Evolutionary conservation across 2,113 vertebrate genomes (phyloP).

Genomic region (Poecile atricapillus): DNA sequence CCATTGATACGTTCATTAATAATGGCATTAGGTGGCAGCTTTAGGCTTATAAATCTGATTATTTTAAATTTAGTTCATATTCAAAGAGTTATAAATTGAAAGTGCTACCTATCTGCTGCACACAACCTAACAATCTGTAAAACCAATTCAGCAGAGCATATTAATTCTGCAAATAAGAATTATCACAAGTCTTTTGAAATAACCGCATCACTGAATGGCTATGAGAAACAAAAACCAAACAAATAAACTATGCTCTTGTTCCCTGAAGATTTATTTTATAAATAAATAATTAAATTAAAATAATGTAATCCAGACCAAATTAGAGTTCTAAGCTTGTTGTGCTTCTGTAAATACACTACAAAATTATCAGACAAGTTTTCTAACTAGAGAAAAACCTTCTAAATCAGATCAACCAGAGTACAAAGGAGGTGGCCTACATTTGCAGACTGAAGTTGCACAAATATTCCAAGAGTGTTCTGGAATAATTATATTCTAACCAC

Average conservation of each 20-base stretch:
- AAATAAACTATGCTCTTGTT: background rate
- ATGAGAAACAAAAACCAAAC: background rate
- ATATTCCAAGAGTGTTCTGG: slow-evolving; percentile 33
- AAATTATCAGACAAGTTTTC: slow-evolving; percentile 13
- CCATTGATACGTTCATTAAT: slow-evolving; percentile 9
- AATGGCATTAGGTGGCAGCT: background rate
- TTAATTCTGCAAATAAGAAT: background rate
- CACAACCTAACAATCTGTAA: background rate
- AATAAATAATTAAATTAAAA: background rate
- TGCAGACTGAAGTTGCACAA: slow-evolving; percentile 22
- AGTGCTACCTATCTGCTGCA: background rate
- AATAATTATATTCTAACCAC: slow-evolving; percentile 43
- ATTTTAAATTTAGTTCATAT: slow-evolving; percentile 21
- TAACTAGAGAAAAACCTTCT: slow-evolving; percentile 7
- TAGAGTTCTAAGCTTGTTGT: background rate
- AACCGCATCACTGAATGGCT: background rate
- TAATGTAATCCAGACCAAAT: background rate
- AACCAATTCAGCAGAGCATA: background rate
- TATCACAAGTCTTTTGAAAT: background rate
- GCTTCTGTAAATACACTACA: background rate
- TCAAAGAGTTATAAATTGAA: background rate
- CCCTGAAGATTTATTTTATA: background rate
- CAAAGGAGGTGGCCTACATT: slow-evolving; percentile 2
- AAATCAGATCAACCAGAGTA: slow-evolving; percentile 35
- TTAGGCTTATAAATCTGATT: background rate